Evolutionary conservation across 64 coral and sea anemone species (phyloP).

Genomic region (Porites lutea): DNA sequence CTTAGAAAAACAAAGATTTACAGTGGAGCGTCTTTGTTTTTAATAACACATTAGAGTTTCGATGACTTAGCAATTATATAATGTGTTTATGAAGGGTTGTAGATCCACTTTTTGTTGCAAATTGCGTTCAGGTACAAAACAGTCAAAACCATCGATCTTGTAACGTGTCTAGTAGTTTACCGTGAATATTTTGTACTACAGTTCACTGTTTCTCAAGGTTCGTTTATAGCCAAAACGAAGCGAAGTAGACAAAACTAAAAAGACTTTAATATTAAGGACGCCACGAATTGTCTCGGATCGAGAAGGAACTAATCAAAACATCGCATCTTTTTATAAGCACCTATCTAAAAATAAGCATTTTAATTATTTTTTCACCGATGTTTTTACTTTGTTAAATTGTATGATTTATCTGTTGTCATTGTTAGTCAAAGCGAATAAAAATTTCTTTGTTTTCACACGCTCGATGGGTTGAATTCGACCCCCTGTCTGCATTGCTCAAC

Average conservation of each 20-base stretch:
- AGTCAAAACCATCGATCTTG: too few relatives aligned
- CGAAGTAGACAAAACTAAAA: background rate
- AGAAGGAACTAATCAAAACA: background rate
- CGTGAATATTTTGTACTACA: too few relatives aligned
- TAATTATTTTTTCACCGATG: background rate
- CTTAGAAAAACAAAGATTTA: too few relatives aligned
- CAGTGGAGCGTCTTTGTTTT: too few relatives aligned
- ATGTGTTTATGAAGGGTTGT: too few relatives aligned
- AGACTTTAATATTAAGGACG: background rate
- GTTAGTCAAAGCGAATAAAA: background rate
- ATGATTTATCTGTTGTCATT: slow-evolving; percentile 32
- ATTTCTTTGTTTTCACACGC: slow-evolving; percentile 11
- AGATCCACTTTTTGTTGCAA: too few relatives aligned
- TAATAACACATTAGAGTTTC: too few relatives aligned
- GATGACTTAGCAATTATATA: too few relatives aligned
- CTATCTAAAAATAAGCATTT: background rate
- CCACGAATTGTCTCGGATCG: background rate
- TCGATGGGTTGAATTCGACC: background rate
- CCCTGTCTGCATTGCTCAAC: background rate
- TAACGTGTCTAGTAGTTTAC: too few relatives aligned
- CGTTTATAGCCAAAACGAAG: background rate
- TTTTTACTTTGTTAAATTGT: slow-evolving; percentile 20
- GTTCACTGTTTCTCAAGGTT: too few relatives aligned
- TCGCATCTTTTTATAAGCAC: slow-evolving; percentile 1
- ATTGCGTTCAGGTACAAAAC: too few relatives aligned